Conservation (phyloP, 2,113 vertebrate genomes). For the Pantherophis guttatus region DNA sequence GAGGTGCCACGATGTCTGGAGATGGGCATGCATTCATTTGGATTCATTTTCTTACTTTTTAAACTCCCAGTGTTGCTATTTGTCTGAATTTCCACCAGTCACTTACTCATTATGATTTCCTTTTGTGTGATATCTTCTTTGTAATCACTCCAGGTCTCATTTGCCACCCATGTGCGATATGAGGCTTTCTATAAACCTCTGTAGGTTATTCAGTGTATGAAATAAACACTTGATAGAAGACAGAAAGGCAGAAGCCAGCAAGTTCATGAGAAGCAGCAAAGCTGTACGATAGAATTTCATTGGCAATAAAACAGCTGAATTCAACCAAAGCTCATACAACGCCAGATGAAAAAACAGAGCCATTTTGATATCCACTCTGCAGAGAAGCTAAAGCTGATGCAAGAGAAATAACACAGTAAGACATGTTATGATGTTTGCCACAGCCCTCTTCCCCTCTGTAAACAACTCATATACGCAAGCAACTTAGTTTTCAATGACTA, state of each 20-base stretch:
- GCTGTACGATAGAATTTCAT: neutral
- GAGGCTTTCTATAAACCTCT: constrained; percentile 12
- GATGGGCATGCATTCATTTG: neutral
- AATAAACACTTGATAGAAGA: constrained; percentile 9
- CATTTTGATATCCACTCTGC: neutral
- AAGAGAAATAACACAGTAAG: neutral
- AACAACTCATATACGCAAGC: neutral
- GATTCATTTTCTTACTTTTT: neutral
- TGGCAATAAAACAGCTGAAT: neutral
- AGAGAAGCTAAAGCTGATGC: neutral
- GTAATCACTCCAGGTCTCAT: neutral
- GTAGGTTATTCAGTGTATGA: neutral
- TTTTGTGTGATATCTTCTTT: neutral
- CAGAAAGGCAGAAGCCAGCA: constrained; percentile 7
- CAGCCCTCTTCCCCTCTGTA: neutral
- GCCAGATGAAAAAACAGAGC: neutral
- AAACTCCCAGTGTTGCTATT: neutral
- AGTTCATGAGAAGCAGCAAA: constrained; percentile 12
- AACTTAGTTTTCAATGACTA: neutral
- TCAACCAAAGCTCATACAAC: neutral
- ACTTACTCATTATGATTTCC: neutral
- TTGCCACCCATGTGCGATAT: neutral
- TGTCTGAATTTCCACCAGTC: neutral
- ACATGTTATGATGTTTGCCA: neutral
- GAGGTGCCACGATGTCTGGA: neutral